Base-by-base conservation (phyloP, 2,888 invertebrate genomes). In the Hyposoter didymator region DNA sequence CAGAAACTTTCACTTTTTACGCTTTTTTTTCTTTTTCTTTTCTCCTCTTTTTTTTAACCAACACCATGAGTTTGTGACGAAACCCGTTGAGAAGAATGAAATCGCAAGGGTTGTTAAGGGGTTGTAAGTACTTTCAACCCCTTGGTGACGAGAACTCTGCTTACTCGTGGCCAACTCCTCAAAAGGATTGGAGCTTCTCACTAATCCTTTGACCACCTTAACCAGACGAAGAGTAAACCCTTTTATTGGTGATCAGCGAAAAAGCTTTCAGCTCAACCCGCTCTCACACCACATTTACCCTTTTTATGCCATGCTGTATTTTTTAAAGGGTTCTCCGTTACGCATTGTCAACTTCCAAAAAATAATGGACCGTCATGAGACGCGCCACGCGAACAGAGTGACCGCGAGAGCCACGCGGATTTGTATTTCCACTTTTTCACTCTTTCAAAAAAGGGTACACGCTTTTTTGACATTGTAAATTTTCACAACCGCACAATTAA, bases 231-330 rank as follows among this genome's bases (percentile, higher is more conserved):
- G 17, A 78, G 84, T 87, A 89, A 91, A 92, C 90, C 92, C 91
- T 90, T 93, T 93, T 93, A 93, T 92, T 92, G 92, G 92, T 93
- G 92, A 93, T 94, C 90, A 93, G 87, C 87, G 89, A 84, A 87
- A 86, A 81, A 89, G 90, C 90, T 91, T 91, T 91, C 89, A 89
- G 82, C 88, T 91, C 90, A 93, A 93, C 93, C 92, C 92, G 89
- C 91, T 92, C 91, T 92, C 91, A 86, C 39, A 39, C 10, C 39
- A 55, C 82, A 89, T 87, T 86, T 84, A 90, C 90, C 90, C 90
- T 91, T 92, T 91, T 91, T 91, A 90, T 89, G 88, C 87, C 76
- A 83, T 81, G 88, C 84, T 85, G 89, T 90, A 91, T 92, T 93
- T 92, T 91, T 93, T 92, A 88, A 91, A 90, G 89, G 90, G 90